phyloP scores from a whole-genome alignment of 2,113 vertebrate genomes.

The Mus spicilegus region DNA sequence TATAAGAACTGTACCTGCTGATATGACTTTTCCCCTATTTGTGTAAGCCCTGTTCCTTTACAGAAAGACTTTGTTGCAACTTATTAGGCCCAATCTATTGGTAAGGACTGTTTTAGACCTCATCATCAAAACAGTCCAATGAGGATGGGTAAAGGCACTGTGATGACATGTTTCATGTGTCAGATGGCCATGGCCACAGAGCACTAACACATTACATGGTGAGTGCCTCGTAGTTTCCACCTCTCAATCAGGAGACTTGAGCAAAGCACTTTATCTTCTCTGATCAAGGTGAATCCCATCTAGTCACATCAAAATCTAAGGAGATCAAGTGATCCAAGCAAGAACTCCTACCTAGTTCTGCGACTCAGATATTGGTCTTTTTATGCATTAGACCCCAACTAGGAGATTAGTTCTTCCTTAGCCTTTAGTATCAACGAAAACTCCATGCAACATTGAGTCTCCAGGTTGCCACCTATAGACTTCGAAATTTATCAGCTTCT shows the following conservation, averaged over 20 bases:
- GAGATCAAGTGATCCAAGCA: too few species aligned
- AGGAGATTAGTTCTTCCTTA: not conserved
- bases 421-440: not conserved
- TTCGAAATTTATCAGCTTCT: not conserved
- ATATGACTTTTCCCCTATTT: not conserved
- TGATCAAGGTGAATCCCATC: too few species aligned
- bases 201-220: not conserved
- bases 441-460: not conserved
- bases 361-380: too few species aligned
- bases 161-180: not conserved
- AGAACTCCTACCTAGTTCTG: not conserved
- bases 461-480: not conserved
- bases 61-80: not conserved
- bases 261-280: too few species aligned
- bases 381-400: not conserved
- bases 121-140: not conserved
- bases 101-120: not conserved
- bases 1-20: not conserved
- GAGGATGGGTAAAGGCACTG: not conserved
- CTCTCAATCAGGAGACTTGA: too few species aligned
- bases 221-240: not conserved
- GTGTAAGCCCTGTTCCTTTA: not conserved
- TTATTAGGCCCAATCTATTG: not conserved
- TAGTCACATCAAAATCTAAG: not conserved
- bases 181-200: not conserved